phyloP scores from a whole-genome alignment of 1,140 invertebrate genomes.

The Gryllus bimaculatus region DNA sequence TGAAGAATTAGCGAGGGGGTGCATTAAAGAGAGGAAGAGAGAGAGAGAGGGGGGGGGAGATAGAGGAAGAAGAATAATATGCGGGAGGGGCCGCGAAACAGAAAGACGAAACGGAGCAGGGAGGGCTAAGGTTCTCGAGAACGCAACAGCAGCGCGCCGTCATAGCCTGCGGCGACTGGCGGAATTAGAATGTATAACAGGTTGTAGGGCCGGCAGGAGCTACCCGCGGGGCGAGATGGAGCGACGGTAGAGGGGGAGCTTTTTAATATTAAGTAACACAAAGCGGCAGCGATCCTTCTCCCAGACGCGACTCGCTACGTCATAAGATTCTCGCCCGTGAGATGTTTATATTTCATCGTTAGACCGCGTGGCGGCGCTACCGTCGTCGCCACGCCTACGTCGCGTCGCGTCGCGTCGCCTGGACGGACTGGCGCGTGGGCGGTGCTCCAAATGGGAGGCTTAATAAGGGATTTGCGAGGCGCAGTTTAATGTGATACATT shows the following conservation, averaged over 20 bases:
- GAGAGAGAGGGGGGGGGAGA: not conserved
- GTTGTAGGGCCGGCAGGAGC: not conserved
- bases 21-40: not conserved
- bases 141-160: constrained; percentile 2
- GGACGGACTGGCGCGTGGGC: not conserved
- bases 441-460: not conserved
- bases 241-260: not conserved
- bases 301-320: not conserved
- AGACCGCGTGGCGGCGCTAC: not conserved
- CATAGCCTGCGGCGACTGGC: not conserved
- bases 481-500: not conserved
- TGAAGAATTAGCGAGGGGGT: constrained; percentile 8
- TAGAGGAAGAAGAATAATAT: not conserved
- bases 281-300: constrained; percentile 10
- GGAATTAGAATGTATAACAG: constrained; percentile 14
- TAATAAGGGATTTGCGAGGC: not conserved
- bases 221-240: not conserved
- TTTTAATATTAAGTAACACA: constrained; percentile 14
- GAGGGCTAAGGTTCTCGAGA: not conserved
- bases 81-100: not conserved
- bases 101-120: not conserved
- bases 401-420: not conserved
- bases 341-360: constrained; percentile 9
- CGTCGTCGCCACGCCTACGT: not conserved
- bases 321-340: not conserved